These are phyloP conservation scores for Adelges cooleyi DNA, from an alignment of 1,140 invertebrate species.

Conservation along the genomic window DNA sequence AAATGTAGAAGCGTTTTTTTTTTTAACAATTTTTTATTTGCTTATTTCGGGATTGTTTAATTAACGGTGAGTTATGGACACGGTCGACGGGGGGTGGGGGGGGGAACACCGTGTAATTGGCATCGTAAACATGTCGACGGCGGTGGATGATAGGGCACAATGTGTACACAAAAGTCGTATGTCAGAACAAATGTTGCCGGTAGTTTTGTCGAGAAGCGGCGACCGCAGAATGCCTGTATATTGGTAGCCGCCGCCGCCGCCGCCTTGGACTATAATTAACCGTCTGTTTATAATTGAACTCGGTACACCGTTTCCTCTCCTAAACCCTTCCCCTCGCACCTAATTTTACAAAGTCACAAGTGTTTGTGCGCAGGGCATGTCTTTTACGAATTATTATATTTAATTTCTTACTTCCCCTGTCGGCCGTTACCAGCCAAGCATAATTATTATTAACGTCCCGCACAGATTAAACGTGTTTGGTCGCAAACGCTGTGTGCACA, in stretches of 20 bases:
- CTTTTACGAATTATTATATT: too few species aligned
- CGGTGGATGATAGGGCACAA: too few species aligned
- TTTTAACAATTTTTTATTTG: too few species aligned
- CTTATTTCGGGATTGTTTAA: too few species aligned
- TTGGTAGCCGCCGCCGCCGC: not conserved
- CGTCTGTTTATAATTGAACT: constrained; percentile 21
- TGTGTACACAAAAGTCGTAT: not conserved
- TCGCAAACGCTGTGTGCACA: too few species aligned
- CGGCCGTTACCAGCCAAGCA: too few species aligned
- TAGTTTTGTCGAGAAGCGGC: not conserved
- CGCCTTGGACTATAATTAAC: not conserved
- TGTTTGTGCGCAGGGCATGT: not conserved
- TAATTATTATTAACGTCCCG: too few species aligned
- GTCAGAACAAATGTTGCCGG: constrained; percentile 15
- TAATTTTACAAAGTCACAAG: too few species aligned
- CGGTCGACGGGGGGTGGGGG: not conserved
- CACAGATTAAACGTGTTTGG: too few species aligned
- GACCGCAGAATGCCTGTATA: not conserved
- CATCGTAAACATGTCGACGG: constrained; percentile 12
- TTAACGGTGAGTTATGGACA: not conserved
- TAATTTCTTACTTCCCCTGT: too few species aligned
- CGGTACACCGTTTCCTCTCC: not conserved
- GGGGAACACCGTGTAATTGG: constrained; percentile 11
- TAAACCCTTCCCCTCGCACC: not conserved
- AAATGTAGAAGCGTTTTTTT: too few species aligned